phyloP scores from a whole-genome alignment of 2,888 invertebrate genomes.

The Rhamphomyia laevipes region DNA sequence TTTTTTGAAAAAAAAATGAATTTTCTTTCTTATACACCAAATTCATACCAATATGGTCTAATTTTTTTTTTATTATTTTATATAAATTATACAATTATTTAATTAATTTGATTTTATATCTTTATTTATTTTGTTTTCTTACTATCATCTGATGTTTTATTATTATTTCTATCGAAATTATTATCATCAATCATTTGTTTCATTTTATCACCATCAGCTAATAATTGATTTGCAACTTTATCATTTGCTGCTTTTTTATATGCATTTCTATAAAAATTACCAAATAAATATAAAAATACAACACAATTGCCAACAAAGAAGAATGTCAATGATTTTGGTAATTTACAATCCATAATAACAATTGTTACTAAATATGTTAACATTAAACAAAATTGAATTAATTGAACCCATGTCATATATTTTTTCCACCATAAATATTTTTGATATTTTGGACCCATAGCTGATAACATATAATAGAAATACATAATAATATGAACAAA shows the following conservation, averaged over 20 bases:
- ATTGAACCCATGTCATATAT: slow-evolving; percentile 41
- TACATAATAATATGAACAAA: slow-evolving; percentile 44
- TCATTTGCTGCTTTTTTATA: slow-evolving; percentile 32
- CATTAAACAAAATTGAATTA: slow-evolving; percentile 55
- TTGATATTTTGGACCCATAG: slow-evolving; percentile 40
- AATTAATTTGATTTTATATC: no score
- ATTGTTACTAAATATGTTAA: slow-evolving; percentile 45
- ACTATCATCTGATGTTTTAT: not conserved
- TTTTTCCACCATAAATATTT: slow-evolving; percentile 44
- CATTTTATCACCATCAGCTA: slow-evolving; percentile 25
- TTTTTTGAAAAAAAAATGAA: no score
- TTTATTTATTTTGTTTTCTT: no score
- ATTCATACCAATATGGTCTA: no score
- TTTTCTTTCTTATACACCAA: no score
- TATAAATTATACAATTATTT: no score
- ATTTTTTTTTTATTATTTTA: no score
- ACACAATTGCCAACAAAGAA: slow-evolving; percentile 44
- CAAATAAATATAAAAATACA: slow-evolving; percentile 47
- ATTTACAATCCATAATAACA: slow-evolving; percentile 43
- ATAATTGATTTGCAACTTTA: slow-evolving; percentile 16
- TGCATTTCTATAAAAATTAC: slow-evolving; percentile 46
- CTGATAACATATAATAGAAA: slow-evolving; percentile 41
- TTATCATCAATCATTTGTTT: slow-evolving; percentile 32
- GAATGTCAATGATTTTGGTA: slow-evolving; percentile 43
- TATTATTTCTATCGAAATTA: slow-evolving; percentile 18